Percentiles rank a stretch among this genome's conserved stretches.
Conservation (phyloP, 2,113 vertebrate genomes). For the Tachysurus fulvidraco region DNA sequence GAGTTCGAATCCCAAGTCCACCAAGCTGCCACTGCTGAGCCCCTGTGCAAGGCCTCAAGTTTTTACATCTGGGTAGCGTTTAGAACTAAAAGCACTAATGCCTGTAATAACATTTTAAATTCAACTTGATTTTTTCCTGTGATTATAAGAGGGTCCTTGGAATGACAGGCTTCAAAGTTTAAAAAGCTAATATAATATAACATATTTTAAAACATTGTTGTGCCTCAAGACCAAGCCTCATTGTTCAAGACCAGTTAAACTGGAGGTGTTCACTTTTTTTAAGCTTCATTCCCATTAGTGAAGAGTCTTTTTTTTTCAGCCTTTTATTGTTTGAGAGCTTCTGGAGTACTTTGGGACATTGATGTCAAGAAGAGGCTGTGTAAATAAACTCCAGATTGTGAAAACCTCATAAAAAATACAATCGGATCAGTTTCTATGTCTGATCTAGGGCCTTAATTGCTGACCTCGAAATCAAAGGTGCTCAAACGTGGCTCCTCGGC, state of each 20-base stretch:
- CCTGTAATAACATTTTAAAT: not conserved
- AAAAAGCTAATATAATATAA: not conserved
- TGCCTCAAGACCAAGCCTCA: not conserved
- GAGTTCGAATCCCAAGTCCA: not conserved
- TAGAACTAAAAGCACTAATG: not conserved
- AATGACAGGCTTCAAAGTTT: not conserved
- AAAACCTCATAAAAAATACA: not conserved
- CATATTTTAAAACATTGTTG: not conserved
- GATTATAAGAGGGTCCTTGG: not conserved
- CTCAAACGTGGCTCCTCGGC: not conserved
- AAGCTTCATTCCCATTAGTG: not conserved
- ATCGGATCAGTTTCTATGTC: constrained; percentile 1
- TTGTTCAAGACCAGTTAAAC: not conserved
- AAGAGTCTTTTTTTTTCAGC: not conserved
- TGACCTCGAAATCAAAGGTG: constrained; percentile 6
- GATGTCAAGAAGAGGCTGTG: not conserved
- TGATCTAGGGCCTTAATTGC: not conserved
- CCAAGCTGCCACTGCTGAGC: not conserved
- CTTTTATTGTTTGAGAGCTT: not conserved
- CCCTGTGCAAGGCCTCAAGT: no score
- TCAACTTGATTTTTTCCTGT: not conserved
- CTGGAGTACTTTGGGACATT: not conserved
- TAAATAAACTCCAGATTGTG: constrained; percentile 13
- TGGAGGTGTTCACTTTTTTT: not conserved
- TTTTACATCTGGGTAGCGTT: not conserved